Conservation (phyloP, 1,140 invertebrate genomes). For the Helicoverpa armigera region DNA sequence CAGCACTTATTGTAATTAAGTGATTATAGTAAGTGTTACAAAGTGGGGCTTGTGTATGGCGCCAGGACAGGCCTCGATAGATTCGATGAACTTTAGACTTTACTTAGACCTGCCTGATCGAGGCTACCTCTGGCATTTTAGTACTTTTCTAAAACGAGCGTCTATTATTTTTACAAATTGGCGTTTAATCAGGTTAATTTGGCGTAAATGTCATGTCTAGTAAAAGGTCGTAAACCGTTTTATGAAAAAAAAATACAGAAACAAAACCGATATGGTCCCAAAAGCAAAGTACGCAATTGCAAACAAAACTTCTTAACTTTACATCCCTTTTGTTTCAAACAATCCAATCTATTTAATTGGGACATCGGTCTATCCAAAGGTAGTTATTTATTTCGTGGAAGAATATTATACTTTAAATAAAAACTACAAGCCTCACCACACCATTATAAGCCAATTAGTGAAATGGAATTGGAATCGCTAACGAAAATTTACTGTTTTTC, state of each 20-base stretch:
- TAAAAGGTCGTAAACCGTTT: constrained; percentile 23
- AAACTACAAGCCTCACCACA: constrained; percentile 7
- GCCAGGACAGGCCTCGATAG: constrained; percentile 14
- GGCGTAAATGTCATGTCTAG: constrained; percentile 8
- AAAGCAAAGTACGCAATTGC: neutral
- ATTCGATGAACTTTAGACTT: constrained; percentile 16
- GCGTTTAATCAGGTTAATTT: neutral
- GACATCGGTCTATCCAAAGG: neutral
- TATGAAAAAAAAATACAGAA: neutral
- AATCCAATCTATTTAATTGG: neutral
- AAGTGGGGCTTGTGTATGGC: constrained; percentile 17
- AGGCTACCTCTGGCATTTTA: too few relatives aligned
- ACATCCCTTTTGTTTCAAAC: neutral
- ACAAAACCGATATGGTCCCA: neutral
- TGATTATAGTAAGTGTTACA: constrained; percentile 38
- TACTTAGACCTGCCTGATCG: too few relatives aligned
- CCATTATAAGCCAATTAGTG: constrained; percentile 15
- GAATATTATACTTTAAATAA: constrained; percentile 2
- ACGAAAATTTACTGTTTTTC: constrained; percentile 20
- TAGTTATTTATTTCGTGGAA: neutral
- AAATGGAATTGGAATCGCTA: constrained; percentile 25
- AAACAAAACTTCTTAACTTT: neutral
- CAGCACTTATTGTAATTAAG: constrained; percentile 42
- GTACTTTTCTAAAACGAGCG: too few relatives aligned
- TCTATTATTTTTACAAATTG: too few relatives aligned